These are phyloP conservation scores for Scalopus aquaticus DNA, from an alignment of 2,113 vertebrate genomes.

Conservation along the genomic window DNA sequence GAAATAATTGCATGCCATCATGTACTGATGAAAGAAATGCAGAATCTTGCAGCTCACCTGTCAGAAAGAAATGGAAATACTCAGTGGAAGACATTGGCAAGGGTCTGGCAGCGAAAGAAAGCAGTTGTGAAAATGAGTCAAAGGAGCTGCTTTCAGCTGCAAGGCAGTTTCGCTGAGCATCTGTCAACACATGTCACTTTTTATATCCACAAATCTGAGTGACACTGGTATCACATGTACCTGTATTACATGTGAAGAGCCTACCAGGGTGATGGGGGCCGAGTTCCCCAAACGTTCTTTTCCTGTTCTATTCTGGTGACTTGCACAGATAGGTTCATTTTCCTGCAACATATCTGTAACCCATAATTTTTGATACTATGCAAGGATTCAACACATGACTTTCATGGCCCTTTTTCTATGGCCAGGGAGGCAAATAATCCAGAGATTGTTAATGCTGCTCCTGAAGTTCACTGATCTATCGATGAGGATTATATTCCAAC, in stretches of 20 bases:
- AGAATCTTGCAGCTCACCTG: conserved; percentile 96
- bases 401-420: background rate
- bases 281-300: background rate
- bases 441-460: background rate
- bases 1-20: conserved; percentile 98
- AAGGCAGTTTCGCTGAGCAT: background rate
- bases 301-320: background rate
- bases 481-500: background rate
- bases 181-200: background rate
- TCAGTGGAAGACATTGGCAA: background rate
- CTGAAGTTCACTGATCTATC: background rate
- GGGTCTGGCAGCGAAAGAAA: background rate
- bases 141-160: background rate
- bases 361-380: background rate
- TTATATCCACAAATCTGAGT: background rate
- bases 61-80: conserved; percentile 61
- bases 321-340: background rate
- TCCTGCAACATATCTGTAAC: background rate
- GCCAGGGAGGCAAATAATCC: background rate
- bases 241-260: background rate
- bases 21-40: conserved; percentile 97
- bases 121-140: conserved; percentile 3
- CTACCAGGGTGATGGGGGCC: background rate
- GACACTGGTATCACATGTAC: background rate
- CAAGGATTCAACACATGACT: background rate